Evolutionary conservation across 2,797 vertebrate genomes (phyloP), one percentile per base, ranked within the genome.

Genomic region (Tamandua tetradactyla): DNA sequence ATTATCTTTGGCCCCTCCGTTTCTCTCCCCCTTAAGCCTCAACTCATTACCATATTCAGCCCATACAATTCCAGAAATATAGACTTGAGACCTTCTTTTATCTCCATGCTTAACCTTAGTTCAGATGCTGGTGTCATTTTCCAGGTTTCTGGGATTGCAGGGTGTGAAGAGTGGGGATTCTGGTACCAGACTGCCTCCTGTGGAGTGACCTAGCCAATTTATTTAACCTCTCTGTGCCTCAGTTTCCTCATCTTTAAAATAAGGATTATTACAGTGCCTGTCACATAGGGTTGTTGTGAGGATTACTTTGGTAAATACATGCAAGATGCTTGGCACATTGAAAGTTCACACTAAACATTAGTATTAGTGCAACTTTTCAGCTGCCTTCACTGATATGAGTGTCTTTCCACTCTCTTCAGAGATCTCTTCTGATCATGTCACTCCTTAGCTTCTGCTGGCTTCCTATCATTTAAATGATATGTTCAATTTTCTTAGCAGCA

Each of bases 401-500:
- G 11, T 91, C 15, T 61, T 92, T 72, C 52, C 9, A 42, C 8
- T 78, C 15, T 4, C 42, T 14, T 52, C 75, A 23, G 20, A n/a
- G n/a, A n/a, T n/a, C n/a, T n/a, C n/a, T n/a, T 30, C 37, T 40
- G 66, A 69, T 17, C 30, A 32, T 2, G 4, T 85, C 14, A 62
- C 59, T 87, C 22, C 42, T 92, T 82, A 78, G n/a, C 32, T 44
- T 95, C 78, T 85, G 44, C n/a, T 71, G 42, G 7, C 61, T 87
- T 93, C 78, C 69, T 76, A 42, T 18, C 35, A 66, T 74, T 79
- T 83, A 82, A 92, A 81, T 5, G 74, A 27, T 23, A 66, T 44
- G 27, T 69, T 85, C 20, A 93, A n/a, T 5, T 80, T 81, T 72
- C 75, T 91, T 68, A 89, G 40, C 2, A 61, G 30, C 47, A 42